Percentiles rank a stretch among this genome's conserved stretches.
phyloP scores from a whole-genome alignment of 1,140 invertebrate species.

The Drosophila pectinifera region DNA sequence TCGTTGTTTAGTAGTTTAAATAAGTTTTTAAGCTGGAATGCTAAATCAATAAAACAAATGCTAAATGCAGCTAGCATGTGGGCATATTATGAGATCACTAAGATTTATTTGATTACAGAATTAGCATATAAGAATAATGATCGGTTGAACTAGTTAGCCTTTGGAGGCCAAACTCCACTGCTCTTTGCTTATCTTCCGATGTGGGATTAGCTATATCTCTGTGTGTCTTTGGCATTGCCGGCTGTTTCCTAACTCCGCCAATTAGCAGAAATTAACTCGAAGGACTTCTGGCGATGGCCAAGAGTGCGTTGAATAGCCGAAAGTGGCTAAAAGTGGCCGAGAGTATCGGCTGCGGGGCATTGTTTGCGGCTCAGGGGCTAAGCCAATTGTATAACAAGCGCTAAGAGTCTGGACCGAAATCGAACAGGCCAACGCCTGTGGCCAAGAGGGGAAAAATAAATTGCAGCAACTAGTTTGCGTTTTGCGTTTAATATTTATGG shows the following conservation, averaged over 20 bases:
- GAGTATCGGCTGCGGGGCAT: too few species aligned
- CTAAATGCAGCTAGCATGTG: conserved; percentile 1
- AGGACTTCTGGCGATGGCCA: conserved; percentile 34
- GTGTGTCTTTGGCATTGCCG: conserved; percentile 25
- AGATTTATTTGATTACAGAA: conserved; percentile 19
- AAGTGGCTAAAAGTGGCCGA: conserved; percentile 3
- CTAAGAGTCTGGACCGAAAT: conserved; percentile 30
- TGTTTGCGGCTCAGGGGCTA: conserved; percentile 40
- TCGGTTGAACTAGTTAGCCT: conserved; percentile 23
- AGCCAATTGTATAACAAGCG: conserved; percentile 56
- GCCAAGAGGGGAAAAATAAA: conserved; percentile 34
- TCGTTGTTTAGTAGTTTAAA: too few species aligned
- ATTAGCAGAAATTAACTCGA: conserved; percentile 44
- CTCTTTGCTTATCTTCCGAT: conserved; percentile 9
- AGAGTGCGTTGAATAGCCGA: conserved; percentile 21
- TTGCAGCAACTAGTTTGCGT: conserved; percentile 58
- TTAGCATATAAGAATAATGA: conserved; percentile 39
- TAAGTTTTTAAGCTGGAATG: too few species aligned
- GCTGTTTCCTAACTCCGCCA: conserved; percentile 14
- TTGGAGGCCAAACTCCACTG: conserved; percentile 3
- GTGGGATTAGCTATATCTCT: conserved; percentile 17
- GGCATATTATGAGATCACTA: background rate
- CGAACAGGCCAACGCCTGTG: conserved; percentile 5
- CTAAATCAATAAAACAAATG: background rate
- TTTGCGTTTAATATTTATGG: conserved; percentile 61